These are phyloP conservation scores for Catamblyrhynchus diadema DNA, from an alignment of 2,797 vertebrate species.

Conservation along the genomic window DNA sequence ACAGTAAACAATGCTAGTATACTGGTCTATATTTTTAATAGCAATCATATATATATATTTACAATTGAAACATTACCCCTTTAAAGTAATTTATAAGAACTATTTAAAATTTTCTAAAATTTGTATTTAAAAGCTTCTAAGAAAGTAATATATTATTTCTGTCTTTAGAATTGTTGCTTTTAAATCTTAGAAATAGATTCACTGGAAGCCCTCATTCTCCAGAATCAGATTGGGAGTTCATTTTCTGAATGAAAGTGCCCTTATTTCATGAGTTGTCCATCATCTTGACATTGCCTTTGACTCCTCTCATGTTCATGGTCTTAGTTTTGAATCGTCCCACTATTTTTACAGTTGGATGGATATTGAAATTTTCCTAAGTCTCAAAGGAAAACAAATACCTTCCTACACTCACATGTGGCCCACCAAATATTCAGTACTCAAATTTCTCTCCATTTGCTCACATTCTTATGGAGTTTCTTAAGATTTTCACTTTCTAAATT, in stretches of 20 bases:
- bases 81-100: not conserved
- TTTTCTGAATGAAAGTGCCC: not conserved
- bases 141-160: not conserved
- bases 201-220: not conserved
- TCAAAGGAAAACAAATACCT: not conserved
- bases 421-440: not conserved
- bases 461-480: not conserved
- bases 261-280: not conserved
- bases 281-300: not conserved
- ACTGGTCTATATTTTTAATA: not conserved
- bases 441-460: not conserved
- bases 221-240: not conserved
- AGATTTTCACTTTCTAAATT: not conserved
- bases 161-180: not conserved
- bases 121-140: not conserved
- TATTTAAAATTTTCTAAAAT: not conserved
- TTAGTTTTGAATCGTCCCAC: not conserved
- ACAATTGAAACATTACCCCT: not conserved
- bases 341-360: not conserved
- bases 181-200: not conserved
- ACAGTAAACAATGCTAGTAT: not conserved
- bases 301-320: not conserved
- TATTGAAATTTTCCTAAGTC: not conserved
- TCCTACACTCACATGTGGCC: not conserved
- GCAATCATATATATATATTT: not conserved